Evolutionary conservation across 2,113 vertebrate genomes (phyloP), one percentile per base, ranked within the genome.

Genomic region (Chaenogobius annularis): DNA sequence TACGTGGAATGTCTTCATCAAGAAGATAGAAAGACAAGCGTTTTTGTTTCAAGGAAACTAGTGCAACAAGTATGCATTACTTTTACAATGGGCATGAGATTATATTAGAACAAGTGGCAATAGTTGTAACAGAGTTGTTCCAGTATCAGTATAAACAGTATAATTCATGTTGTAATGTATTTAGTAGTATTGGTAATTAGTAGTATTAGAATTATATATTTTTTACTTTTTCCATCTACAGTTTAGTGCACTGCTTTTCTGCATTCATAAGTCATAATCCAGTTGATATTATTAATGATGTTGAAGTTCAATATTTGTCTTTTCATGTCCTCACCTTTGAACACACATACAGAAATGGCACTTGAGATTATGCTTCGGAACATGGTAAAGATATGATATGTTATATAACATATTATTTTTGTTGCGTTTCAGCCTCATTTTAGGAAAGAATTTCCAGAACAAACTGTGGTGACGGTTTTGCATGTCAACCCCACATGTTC

Each of bases 401-500:
- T 17, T 48, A 48, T 17, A 3, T 11, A n/a, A 31, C 26, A 31
- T 11, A 3, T 10, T 55, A 3, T 55, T 55, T 55, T 55, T 20
- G 10, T 56, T 23, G 54, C 11, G 12, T 56, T 56, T 56, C n/a
- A 47, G 14, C 23, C 58, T 35, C 17, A 75, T 47, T 81, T 73
- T 35, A 83, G n/a, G 52, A 68, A 0, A 6, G 52, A 17, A 68
- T 77, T 66, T 12, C 7, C 64, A 66, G 83, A 77, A 74, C 68
- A 72, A 71, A 72, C 66, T 79, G 82, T 87, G 83, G 4, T 87
- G 46, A n/a, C 46, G 44, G 64, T 70, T 86, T 82, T 82, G 72
- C 76, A 86, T 79, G 84, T 85, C 78, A 79, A 78, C 74, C 66
- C 19, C n/a, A 52, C 48, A 52, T 19, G 48, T 19, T 48, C 3